These are phyloP conservation scores for Burhinus bistriatus DNA, from an alignment of 2,113 vertebrate genomes.

Conservation along the genomic window DNA sequence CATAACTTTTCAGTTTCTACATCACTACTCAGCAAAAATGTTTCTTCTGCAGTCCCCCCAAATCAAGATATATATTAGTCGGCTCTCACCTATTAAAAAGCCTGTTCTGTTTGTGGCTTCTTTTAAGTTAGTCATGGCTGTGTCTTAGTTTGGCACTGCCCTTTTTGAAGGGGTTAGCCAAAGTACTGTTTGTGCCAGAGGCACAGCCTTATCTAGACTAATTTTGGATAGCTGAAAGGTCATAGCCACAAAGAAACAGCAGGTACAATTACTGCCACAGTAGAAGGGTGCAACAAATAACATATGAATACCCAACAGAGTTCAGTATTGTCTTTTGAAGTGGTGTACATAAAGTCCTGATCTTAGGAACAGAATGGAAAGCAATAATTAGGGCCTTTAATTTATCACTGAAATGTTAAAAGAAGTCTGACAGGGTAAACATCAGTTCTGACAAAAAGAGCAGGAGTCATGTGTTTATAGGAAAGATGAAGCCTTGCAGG, in stretches of 20 bases:
- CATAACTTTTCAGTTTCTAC: neutral
- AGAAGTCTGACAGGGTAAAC: conserved; percentile 43
- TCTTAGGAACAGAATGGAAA: neutral
- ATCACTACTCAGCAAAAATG: neutral
- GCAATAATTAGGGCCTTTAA: conserved; percentile 34
- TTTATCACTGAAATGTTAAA: conserved; percentile 38
- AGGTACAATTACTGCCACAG: neutral
- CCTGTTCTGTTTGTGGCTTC: neutral
- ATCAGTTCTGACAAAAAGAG: conserved; percentile 14
- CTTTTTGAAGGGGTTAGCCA: neutral
- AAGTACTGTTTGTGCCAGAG: conserved; percentile 3
- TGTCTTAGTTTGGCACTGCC: neutral
- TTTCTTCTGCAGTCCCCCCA: neutral
- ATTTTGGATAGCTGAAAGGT: conserved; percentile 46
- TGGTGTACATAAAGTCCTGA: neutral
- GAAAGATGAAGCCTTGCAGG: neutral
- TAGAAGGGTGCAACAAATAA: neutral
- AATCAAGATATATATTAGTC: neutral
- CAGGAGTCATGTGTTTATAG: neutral
- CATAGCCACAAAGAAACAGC: conserved; percentile 33
- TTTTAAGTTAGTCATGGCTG: neutral
- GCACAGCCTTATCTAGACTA: neutral
- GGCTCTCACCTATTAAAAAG: neutral
- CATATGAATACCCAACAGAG: neutral
- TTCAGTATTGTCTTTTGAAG: neutral